These are phyloP conservation scores for Macrotrachela quadricornifera DNA, from an alignment of 1,140 invertebrate genomes.

Conservation along the genomic window DNA sequence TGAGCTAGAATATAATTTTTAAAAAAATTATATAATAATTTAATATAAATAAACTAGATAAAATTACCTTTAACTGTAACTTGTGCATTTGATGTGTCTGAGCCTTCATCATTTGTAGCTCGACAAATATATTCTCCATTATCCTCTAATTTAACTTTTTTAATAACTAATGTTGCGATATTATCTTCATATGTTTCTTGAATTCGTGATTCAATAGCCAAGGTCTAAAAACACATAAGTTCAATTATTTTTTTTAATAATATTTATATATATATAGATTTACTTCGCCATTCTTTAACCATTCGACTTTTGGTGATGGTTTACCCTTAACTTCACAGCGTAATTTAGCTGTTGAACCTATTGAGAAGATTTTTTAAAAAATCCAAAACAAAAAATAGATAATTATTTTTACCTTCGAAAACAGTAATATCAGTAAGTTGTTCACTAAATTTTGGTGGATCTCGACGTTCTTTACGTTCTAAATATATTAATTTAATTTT, in stretches of 20 bases:
- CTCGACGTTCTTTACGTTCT: not conserved
- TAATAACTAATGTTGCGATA: not conserved
- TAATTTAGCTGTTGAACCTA: not conserved
- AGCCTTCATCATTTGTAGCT: constrained; percentile 2
- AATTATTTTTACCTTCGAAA: no score
- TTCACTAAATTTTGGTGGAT: not conserved
- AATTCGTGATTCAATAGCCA: no score
- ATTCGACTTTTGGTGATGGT: not conserved
- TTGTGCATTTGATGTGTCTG: constrained; percentile 1
- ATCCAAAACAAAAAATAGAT: no score
- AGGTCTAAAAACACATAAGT: not conserved
- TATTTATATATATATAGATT: no score
- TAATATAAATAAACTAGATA: not conserved
- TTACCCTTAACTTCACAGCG: not conserved
- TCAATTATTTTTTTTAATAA: not conserved
- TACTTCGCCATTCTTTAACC: constrained; percentile 6
- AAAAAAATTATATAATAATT: not conserved
- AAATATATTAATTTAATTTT: no score
- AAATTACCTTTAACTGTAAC: not conserved
- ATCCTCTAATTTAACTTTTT: not conserved
- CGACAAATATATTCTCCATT: constrained; percentile 5
- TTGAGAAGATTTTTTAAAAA: constrained; percentile 2
- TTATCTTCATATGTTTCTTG: no score
- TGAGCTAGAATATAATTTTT: no score
- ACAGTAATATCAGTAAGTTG: not conserved